phyloP scores from a whole-genome alignment of 2,113 vertebrate species.

The Misgurnus anguillicaudatus region DNA sequence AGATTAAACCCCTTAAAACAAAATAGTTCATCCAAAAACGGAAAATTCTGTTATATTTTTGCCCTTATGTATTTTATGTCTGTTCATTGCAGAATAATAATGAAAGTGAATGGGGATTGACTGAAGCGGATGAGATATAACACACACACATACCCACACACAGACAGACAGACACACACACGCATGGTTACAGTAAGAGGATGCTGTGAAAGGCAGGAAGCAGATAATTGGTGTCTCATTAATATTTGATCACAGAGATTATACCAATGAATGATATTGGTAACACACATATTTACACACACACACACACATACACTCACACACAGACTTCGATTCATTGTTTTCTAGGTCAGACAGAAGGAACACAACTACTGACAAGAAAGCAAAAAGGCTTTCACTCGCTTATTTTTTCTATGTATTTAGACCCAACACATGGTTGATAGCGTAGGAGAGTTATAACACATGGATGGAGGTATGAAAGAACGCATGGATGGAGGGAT shows the following conservation, averaged over 20 bases:
- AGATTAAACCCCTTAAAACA: too few relatives aligned
- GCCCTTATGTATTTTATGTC: not conserved
- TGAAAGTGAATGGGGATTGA: too few relatives aligned
- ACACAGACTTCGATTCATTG: constrained; percentile 9
- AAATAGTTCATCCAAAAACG: too few relatives aligned
- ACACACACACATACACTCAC: not conserved
- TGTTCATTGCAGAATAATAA: not conserved
- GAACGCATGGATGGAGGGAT: not conserved
- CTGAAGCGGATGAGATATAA: not conserved
- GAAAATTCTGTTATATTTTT: too few relatives aligned
- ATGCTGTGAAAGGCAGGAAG: constrained; percentile 31
- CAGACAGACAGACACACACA: constrained; percentile 26
- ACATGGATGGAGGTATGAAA: too few relatives aligned
- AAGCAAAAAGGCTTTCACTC: constrained; percentile 25
- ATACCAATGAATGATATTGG: constrained; percentile 39
- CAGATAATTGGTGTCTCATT: constrained; percentile 49
- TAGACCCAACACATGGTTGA: too few relatives aligned
- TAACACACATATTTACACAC: constrained; percentile 41
- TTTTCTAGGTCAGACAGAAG: constrained; percentile 38
- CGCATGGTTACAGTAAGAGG: constrained; percentile 27
- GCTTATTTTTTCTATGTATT: not conserved
- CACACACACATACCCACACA: too few relatives aligned
- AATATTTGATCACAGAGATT: constrained; percentile 47
- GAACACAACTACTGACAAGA: constrained; percentile 1
- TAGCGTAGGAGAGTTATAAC: too few relatives aligned